Evolutionary conservation across 1,140 invertebrate genomes (phyloP).

Genomic region (Ceratosolen solmsi): DNA sequence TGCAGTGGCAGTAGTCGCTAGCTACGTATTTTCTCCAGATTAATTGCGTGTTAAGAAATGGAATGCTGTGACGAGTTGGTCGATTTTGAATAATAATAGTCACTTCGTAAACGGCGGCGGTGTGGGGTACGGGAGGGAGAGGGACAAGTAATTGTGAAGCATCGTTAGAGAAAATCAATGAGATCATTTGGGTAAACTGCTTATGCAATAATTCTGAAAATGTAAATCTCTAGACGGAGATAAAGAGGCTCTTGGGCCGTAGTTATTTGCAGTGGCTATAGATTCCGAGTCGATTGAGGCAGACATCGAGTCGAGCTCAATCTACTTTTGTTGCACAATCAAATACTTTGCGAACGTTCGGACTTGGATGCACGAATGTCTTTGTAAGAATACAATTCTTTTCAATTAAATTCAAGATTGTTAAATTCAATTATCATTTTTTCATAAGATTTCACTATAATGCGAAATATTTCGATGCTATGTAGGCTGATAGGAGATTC

Average conservation of each 20-base stretch:
- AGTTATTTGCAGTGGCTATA: not conserved
- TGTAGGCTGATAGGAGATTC: not conserved
- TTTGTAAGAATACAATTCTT: too few species aligned
- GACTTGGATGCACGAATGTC: not conserved
- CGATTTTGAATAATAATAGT: constrained; percentile 2
- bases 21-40: not conserved
- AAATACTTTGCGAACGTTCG: not conserved
- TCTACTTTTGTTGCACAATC: not conserved
- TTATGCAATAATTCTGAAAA: not conserved
- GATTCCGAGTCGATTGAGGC: not conserved
- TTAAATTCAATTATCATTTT: too few species aligned
- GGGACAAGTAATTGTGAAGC: too few species aligned
- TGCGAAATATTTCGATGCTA: too few species aligned
- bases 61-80: not conserved
- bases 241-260: not conserved
- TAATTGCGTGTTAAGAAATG: constrained; percentile 5
- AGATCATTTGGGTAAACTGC: not conserved
- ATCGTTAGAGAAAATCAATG: constrained; percentile 14
- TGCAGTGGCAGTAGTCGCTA: not conserved
- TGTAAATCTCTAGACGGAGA: constrained; percentile 1
- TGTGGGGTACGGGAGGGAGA: not conserved
- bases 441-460: too few species aligned
- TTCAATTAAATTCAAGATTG: too few species aligned
- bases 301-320: not conserved
- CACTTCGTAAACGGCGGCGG: not conserved